Evolutionary conservation across 2,797 vertebrate genomes (phyloP).

Genomic region (Ptychobarbus kaznakovi): DNA sequence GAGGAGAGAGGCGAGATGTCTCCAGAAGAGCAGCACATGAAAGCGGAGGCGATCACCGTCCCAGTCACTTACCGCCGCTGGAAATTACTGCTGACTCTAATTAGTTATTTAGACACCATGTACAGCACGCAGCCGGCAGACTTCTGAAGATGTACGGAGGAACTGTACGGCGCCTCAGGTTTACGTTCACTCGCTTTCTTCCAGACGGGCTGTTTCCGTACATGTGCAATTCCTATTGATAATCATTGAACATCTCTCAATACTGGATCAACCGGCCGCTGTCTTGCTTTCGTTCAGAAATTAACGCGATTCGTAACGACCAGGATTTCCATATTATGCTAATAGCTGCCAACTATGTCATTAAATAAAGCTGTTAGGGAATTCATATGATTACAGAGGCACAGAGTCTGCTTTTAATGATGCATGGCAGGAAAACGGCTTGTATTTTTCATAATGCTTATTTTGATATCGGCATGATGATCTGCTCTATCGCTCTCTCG

Average conservation of each 20-base stretch:
- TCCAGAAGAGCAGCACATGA: slow-evolving; percentile 57
- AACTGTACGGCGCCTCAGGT: slow-evolving; percentile 14
- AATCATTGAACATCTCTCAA: slow-evolving; percentile 64
- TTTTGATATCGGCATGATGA: slow-evolving; percentile 72
- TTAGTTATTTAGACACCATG: slow-evolving; percentile 55
- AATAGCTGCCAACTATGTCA: slow-evolving; percentile 83
- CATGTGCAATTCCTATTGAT: slow-evolving; percentile 68
- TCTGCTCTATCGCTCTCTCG: slow-evolving; percentile 49
- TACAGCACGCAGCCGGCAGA: background rate
- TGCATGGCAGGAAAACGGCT: slow-evolving; percentile 70
- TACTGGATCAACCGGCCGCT: slow-evolving; percentile 63
- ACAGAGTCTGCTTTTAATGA: slow-evolving; percentile 73
- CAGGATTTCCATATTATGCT: slow-evolving; percentile 83
- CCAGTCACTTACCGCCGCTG: slow-evolving; percentile 54
- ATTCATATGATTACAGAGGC: slow-evolving; percentile 77
- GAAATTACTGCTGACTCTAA: slow-evolving; percentile 57
- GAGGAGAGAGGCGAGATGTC: slow-evolving; percentile 52
- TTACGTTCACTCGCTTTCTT: slow-evolving; percentile 37
- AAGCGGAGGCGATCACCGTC: slow-evolving; percentile 38
- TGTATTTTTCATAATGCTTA: slow-evolving; percentile 53
- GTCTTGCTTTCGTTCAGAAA: slow-evolving; percentile 75
- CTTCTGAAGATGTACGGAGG: slow-evolving; percentile 28
- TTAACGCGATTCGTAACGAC: slow-evolving; percentile 76
- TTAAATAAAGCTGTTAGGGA: slow-evolving; percentile 85
- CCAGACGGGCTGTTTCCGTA: slow-evolving; percentile 14